Evolutionary conservation across 2,113 vertebrate species (phyloP).

Genomic region (Perccottus glenii): DNA sequence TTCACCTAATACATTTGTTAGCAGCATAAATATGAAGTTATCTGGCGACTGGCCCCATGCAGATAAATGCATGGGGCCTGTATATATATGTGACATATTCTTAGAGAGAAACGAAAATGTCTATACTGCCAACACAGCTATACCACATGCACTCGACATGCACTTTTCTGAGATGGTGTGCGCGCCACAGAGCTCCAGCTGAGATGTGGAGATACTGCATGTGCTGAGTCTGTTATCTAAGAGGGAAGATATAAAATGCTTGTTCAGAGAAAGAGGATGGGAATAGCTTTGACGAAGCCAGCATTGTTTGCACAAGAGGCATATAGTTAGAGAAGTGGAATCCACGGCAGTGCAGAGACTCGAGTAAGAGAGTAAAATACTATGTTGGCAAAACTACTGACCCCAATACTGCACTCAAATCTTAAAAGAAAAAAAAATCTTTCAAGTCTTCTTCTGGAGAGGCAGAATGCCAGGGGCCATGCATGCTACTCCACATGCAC

Average conservation of each 20-base stretch:
- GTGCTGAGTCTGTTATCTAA: slow-evolving; percentile 60
- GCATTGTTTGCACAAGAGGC: slow-evolving; percentile 50
- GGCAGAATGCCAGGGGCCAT: slow-evolving; percentile 15
- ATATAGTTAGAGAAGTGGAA: slow-evolving; percentile 47
- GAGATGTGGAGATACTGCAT: slow-evolving; percentile 60
- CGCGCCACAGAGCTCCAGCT: slow-evolving; percentile 24
- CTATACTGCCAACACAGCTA: slow-evolving; percentile 4
- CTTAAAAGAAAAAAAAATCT: slow-evolving; percentile 17
- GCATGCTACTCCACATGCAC: slow-evolving; percentile 20
- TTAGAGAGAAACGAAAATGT: neutral
- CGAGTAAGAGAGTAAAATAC: slow-evolving; percentile 54
- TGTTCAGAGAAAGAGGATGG: slow-evolving; percentile 65
- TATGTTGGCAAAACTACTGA: slow-evolving; percentile 68
- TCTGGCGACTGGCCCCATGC: neutral
- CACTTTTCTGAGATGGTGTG: slow-evolving; percentile 16
- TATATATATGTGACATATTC: neutral
- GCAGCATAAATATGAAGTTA: neutral
- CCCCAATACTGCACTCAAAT: slow-evolving; percentile 61
- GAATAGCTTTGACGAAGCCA: slow-evolving; percentile 53
- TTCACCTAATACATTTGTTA: neutral
- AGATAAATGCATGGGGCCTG: neutral
- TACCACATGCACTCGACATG: slow-evolving; percentile 2
- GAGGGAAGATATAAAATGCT: slow-evolving; percentile 57
- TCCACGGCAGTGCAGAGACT: slow-evolving; percentile 51
- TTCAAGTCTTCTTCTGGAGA: slow-evolving; percentile 33